Evolutionary conservation across 1,140 invertebrate species (phyloP).

Genomic region (Drosophila malerkotliana): DNA sequence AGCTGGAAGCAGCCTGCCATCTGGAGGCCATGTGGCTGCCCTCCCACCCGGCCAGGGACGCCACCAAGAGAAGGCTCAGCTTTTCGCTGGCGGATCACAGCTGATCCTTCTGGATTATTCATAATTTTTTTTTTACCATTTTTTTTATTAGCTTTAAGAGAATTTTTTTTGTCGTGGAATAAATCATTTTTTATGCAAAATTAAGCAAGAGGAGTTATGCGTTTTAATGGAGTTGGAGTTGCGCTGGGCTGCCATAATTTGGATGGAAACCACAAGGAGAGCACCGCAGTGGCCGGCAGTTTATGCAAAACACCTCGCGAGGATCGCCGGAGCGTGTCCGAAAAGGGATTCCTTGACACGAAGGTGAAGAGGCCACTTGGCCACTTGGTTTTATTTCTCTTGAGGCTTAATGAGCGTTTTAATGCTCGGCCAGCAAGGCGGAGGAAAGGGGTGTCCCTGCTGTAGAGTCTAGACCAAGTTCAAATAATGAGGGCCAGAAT

Average conservation of each 20-base stretch:
- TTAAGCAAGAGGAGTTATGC: background rate
- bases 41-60: constrained; percentile 44
- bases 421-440: constrained; percentile 64
- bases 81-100: constrained; percentile 58
- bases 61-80: constrained; percentile 74
- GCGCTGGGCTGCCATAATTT: constrained; percentile 26
- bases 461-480: background rate
- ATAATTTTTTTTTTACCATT: constrained; percentile 38
- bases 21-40: constrained; percentile 65
- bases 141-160: constrained; percentile 49
- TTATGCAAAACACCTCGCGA: constrained; percentile 60
- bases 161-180: constrained; percentile 33
- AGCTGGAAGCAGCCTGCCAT: constrained; percentile 53
- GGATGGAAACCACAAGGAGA: constrained; percentile 45
- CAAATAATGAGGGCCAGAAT: constrained; percentile 18
- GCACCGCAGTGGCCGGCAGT: constrained; percentile 32
- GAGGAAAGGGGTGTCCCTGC: background rate
- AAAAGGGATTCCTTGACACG: constrained; percentile 23
- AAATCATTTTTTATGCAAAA: constrained; percentile 48
- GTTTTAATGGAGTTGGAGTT: background rate
- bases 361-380: constrained; percentile 1
- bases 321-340: constrained; percentile 48
- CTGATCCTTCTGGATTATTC: constrained; percentile 26
- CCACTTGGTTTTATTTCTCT: background rate
- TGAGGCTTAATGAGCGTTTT: constrained; percentile 70